Percentiles rank a stretch among this genome's conserved stretches.
Conservation (phyloP, 92 coral and sea anemone species). For the Anthopleura xanthogrammica region DNA sequence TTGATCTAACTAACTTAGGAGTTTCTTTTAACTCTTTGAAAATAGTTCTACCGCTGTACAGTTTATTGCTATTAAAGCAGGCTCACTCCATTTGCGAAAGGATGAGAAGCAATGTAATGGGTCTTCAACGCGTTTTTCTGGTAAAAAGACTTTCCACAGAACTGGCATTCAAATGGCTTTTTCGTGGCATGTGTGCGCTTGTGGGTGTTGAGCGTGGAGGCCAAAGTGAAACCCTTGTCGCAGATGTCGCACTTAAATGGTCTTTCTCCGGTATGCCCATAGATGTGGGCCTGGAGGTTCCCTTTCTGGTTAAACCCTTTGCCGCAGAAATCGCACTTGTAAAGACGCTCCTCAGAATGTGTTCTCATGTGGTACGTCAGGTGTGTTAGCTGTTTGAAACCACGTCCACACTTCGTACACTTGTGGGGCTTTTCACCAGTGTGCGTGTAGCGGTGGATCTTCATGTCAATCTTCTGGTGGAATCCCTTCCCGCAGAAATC, state of each 20-base stretch:
- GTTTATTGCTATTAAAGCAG: slow-evolving; percentile 42
- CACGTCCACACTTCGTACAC: slow-evolving; percentile 96
- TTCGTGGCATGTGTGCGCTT: slow-evolving; percentile 90
- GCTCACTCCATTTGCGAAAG: slow-evolving; percentile 86
- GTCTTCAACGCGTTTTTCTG: slow-evolving; percentile 96
- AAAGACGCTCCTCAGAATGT: slow-evolving; percentile 80
- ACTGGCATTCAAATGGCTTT: slow-evolving; percentile 92
- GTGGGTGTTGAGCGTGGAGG: slow-evolving; percentile 97
- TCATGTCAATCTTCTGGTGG: slow-evolving; percentile 99
- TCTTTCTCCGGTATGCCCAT: slow-evolving; percentile 98
- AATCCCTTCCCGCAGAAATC: slow-evolving; percentile 97
- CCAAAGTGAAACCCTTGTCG: slow-evolving; percentile 88
- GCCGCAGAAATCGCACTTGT: slow-evolving; percentile 73
- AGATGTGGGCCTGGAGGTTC: slow-evolving; percentile 93
- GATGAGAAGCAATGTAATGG: slow-evolving; percentile 96
- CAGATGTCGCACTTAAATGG: slow-evolving; percentile 92
- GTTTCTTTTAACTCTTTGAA: neutral
- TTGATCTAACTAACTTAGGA: neutral
- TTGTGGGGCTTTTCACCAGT: slow-evolving; percentile 98
- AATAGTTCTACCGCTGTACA: neutral
- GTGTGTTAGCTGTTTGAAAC: slow-evolving; percentile 95
- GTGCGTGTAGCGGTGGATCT: slow-evolving; percentile 96
- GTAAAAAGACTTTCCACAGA: slow-evolving; percentile 88
- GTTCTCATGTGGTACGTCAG: slow-evolving; percentile 95
- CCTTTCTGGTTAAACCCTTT: slow-evolving; percentile 96